A percentile compares a stretch with the other conserved stretches of the same genome.
Conservation (phyloP, 2,797 vertebrate species). For the Lepidocolaptes lacrymiger region DNA sequence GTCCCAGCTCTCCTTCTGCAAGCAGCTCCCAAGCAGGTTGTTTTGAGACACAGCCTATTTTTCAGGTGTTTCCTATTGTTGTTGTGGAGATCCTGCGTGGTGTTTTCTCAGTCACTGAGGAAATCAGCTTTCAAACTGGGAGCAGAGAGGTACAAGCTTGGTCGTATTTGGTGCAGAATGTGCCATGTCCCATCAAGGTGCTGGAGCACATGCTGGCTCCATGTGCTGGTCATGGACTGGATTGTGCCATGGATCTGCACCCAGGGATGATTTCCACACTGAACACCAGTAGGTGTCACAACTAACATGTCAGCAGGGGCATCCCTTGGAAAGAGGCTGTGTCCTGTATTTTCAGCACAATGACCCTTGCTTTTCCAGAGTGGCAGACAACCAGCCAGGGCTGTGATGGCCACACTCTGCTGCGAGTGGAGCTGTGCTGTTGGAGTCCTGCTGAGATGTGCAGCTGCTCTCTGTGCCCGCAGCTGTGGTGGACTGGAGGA, state of each 20-base stretch:
- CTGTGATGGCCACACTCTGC: not conserved
- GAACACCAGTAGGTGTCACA: not conserved
- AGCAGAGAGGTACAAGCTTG: not conserved
- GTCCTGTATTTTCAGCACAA: not conserved
- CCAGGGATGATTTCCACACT: not conserved
- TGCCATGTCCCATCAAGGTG: not conserved
- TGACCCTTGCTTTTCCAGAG: not conserved
- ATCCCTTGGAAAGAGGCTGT: not conserved
- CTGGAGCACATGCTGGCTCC: not conserved
- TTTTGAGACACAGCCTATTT: not conserved
- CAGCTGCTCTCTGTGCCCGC: fast-evolving
- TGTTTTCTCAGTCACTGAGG: not conserved
- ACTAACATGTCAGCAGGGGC: not conserved
- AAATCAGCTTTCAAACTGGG: not conserved
- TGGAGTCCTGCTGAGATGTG: not conserved
- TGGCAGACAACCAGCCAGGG: not conserved
- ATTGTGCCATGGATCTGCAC: not conserved
- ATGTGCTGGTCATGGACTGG: not conserved
- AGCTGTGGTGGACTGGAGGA: not conserved
- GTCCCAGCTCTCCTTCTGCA: not conserved
- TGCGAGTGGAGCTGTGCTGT: not conserved
- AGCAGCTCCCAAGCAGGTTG: not conserved
- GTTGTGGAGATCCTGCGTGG: not conserved
- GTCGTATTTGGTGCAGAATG: not conserved
- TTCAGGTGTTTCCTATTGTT: not conserved